A percentile compares a stretch with the other conserved stretches of the same genome.
phyloP scores from a whole-genome alignment of 2,797 vertebrate genomes.

The Fistularia commersonii region DNA sequence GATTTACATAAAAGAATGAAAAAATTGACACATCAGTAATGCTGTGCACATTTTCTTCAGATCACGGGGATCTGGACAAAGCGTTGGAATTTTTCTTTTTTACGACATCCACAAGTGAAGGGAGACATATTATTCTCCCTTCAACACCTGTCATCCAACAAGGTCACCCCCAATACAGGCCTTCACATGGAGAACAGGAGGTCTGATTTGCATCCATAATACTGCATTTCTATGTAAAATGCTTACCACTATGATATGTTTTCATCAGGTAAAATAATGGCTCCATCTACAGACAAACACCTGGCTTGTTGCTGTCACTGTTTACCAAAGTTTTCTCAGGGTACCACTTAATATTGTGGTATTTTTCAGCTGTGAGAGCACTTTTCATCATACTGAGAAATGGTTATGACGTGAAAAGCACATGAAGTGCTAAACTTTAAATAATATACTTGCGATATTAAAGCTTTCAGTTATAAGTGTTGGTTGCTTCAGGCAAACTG shows the following conservation, averaged over 20 bases:
- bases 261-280: constrained; percentile 33
- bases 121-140: constrained; percentile 57
- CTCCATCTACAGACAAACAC: too few relatives aligned
- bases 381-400: constrained; percentile 18
- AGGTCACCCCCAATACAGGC: constrained; percentile 59
- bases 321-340: background rate
- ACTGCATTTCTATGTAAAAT: constrained; percentile 41
- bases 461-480: constrained; percentile 25
- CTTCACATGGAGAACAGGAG: constrained; percentile 15
- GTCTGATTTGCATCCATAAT: constrained; percentile 65
- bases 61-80: constrained; percentile 53
- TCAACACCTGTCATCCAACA: constrained; percentile 70
- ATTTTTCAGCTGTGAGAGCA: background rate
- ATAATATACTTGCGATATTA: constrained; percentile 45
- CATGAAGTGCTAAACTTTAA: constrained; percentile 44
- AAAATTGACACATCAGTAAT: constrained; percentile 28
- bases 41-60: constrained; percentile 52
- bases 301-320: too few relatives aligned
- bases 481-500: constrained; percentile 42
- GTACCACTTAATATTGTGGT: constrained; percentile 10
- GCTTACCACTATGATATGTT: constrained; percentile 47
- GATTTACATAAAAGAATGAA: constrained; percentile 3
- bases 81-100: constrained; percentile 70
- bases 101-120: constrained; percentile 66
- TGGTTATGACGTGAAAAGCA: constrained; percentile 31